Percentiles rank a stretch among this genome's conserved stretches.
These are phyloP conservation scores for Tinea semifulvella DNA, from an alignment of 2,888 invertebrate genomes.

Conservation along the genomic window DNA sequence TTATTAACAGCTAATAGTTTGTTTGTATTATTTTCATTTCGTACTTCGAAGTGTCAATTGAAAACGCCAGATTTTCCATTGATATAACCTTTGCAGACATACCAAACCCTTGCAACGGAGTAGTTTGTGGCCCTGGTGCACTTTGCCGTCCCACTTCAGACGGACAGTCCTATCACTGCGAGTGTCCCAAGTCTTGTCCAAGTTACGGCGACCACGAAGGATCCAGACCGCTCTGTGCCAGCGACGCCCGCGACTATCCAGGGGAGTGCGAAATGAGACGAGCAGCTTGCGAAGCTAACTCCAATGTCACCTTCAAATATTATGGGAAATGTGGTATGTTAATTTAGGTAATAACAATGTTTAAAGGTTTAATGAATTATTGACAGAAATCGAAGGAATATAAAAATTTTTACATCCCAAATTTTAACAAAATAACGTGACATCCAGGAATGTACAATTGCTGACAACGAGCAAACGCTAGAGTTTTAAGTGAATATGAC, in stretches of 20 bases:
- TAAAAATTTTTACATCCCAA: too few species aligned
- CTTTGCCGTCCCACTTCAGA: slow-evolving; percentile 74
- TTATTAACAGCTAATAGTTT: too few species aligned
- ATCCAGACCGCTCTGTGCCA: slow-evolving; percentile 82
- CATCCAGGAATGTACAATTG: too few species aligned
- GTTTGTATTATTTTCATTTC: too few species aligned
- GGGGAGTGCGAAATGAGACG: slow-evolving; percentile 86
- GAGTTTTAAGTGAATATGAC: too few species aligned
- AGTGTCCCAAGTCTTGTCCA: slow-evolving; percentile 81
- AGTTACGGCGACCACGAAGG: slow-evolving; percentile 85
- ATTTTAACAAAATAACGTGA: too few species aligned
- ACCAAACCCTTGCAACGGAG: slow-evolving; percentile 78
- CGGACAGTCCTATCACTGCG: slow-evolving; percentile 77
- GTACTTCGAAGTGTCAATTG: too few species aligned
- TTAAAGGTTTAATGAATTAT: background rate
- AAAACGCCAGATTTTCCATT: too few species aligned
- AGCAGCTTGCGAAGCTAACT: slow-evolving; percentile 77
- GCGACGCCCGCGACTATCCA: slow-evolving; percentile 84
- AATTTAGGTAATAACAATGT: background rate
- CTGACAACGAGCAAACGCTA: too few species aligned
- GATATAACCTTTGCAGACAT: slow-evolving; percentile 49
- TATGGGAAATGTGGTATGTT: slow-evolving; percentile 87
- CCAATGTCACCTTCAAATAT: slow-evolving; percentile 83
- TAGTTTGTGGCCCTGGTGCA: slow-evolving; percentile 83
- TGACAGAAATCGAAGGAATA: too few species aligned